Evolutionary conservation across 2,888 invertebrate species (phyloP), one percentile per base, ranked within the genome.

Genomic region (Lepidocyrtinus sp.): DNA sequence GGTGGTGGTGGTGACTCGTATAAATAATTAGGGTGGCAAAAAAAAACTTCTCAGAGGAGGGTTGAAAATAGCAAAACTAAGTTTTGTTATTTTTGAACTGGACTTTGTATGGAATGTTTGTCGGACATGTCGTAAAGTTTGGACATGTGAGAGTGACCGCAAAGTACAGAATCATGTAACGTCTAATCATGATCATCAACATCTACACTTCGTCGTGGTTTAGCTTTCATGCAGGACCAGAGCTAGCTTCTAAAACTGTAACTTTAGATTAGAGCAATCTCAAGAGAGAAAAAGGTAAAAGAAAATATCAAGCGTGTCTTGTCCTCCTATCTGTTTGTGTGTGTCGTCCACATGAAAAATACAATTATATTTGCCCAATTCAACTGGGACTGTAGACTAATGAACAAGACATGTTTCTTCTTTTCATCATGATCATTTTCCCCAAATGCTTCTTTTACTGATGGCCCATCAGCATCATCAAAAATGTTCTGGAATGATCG

Each of bases 331-430:
- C 45, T 36, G 22, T 27, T 22, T 69, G 25, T 26, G 17, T 21
- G 21, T 70, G 50, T 71, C 27, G n/a, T n/a, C n/a, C 63, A 36
- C 61, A n/a, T 59, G 62, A 24, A 27, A n/a, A n/a, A n/a, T n/a
- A n/a, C n/a, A n/a, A n/a, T n/a, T n/a, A n/a, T n/a, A n/a, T n/a
- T n/a, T n/a, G n/a, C n/a, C n/a, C 74, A 74, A 74, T 68, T 75
- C 75, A 46, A 75, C 75, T 75, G 75, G 75, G 75, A 75, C 75
- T 75, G 45, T 67, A 68, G 64, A 72, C 73, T 83, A 83, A 80
- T 83, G 82, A 82, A 76, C 76, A 83, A 83, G 83, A 82, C 82
- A 74, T 83, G 81, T 82, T 83, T 81, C 67, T 73, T 75, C 75
- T 61, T 74, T 65, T 81, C 68, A 73, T 61, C 68, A 50, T 65